phyloP scores from a whole-genome alignment of 2,113 vertebrate species.

The Junco hyemalis region DNA sequence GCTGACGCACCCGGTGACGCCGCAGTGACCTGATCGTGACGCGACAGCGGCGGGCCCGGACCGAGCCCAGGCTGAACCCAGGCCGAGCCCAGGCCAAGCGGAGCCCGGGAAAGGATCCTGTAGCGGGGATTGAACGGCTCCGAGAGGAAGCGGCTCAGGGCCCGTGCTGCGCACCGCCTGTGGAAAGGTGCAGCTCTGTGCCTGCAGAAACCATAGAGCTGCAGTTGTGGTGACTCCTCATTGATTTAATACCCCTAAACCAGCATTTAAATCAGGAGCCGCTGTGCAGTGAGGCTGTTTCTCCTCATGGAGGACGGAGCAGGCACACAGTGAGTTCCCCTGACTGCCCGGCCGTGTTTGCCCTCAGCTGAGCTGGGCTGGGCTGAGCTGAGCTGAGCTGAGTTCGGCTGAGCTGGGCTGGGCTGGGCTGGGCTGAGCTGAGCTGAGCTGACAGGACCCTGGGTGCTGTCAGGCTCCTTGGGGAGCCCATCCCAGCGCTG shows the following conservation, averaged over 20 bases:
- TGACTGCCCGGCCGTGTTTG: no score
- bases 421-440: no score
- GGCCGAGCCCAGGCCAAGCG: background rate
- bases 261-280: background rate
- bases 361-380: background rate
- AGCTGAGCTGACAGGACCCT: background rate
- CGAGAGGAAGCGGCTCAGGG: background rate
- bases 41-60: no score
- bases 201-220: background rate
- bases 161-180: background rate
- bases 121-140: no score
- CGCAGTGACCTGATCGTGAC: no score
- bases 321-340: background rate
- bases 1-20: no score
- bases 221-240: background rate
- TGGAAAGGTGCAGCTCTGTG: background rate
- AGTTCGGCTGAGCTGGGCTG: rapidly evolving
- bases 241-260: background rate
- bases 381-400: no score
- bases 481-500: background rate
- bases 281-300: background rate
- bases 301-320: background rate
- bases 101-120: no score
- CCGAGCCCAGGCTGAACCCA: background rate
- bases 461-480: no score